Evolutionary conservation across 2,888 invertebrate genomes (phyloP), one percentile per base, ranked within the genome.

Genomic region (Rotaria macrura): DNA sequence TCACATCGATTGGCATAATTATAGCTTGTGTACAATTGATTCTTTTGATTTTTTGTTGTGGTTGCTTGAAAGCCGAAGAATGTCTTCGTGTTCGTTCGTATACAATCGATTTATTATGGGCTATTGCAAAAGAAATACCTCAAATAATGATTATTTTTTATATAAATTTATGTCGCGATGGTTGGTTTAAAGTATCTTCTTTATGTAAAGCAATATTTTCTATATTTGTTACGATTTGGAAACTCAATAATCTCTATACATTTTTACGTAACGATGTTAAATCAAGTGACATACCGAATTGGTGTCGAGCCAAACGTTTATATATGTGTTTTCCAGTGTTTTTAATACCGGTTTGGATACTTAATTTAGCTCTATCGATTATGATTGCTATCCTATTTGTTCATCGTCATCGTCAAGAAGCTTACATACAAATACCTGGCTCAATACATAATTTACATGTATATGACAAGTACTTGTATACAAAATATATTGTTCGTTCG

Each of bases 171-270:
- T 72, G 72, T 72, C 72, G 72, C 38, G 38, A 72, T 72, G 72
- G 72, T 38, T 72, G 72, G 72, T 72, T 72, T 72, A 72, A 72
- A 72, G 20, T 34, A 20, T 23, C 38, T 17, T 72, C 72, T 38
- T 72, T 72, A 38, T 34, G 23, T 38, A 72, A 72, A 72, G 72
- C 72, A 72, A 72, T 72, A 72, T 72, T 72, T 72, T 72, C 72
- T 12, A 72, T 72, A 9, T 38, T 17, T 72, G 23, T 72, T 17
- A 72, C 72, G 1, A 6, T 72, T 7, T 72, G 72, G 72, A 72
- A 72, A 72, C 25, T 72, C 0, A 12, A 72, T 72, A 72, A 72
- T 72, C 34, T 72, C 23, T 72, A 72, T 72, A 72, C 72, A 38
- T 72, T 72, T 38, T 40, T 72, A 38, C 34, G 38, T 72, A 38